Percentiles rank a stretch among this genome's conserved stretches.
Evolutionary conservation across 2,113 vertebrate genomes (phyloP).

Genomic region (Arizona elegans): DNA sequence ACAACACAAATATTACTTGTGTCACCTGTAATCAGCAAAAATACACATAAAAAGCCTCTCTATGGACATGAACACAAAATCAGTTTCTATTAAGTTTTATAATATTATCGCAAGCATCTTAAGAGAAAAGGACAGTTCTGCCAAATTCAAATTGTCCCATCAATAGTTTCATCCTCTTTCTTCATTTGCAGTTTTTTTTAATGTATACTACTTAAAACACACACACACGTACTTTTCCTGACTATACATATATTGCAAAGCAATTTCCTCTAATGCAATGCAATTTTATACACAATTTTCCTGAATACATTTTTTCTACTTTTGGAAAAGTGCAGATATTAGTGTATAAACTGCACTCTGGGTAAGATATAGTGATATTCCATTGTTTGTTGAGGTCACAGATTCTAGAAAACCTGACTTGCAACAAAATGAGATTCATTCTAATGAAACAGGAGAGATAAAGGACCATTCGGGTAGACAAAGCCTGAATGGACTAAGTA

Average conservation of each 20-base stretch:
- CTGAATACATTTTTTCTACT: neutral
- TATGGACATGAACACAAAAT: neutral
- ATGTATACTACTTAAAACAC: neutral
- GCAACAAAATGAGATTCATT: neutral
- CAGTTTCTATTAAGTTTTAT: neutral
- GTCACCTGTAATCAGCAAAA: neutral
- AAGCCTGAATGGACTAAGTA: neutral
- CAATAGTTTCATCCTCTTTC: neutral
- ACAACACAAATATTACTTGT: neutral
- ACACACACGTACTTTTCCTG: neutral
- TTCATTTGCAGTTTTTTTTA: neutral
- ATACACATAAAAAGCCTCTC: neutral
- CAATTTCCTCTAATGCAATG: neutral
- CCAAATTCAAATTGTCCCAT: neutral
- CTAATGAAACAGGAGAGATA: neutral
- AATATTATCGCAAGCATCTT: neutral
- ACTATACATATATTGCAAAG: neutral
- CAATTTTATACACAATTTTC: neutral
- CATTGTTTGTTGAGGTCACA: neutral
- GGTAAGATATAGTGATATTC: neutral
- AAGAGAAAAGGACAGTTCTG: neutral
- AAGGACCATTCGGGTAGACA: neutral
- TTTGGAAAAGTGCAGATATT: neutral
- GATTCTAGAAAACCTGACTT: neutral
- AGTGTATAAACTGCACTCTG: neutral